These are phyloP conservation scores for Colletes latitarsis DNA, from an alignment of 1,140 invertebrate genomes.

Conservation along the genomic window DNA sequence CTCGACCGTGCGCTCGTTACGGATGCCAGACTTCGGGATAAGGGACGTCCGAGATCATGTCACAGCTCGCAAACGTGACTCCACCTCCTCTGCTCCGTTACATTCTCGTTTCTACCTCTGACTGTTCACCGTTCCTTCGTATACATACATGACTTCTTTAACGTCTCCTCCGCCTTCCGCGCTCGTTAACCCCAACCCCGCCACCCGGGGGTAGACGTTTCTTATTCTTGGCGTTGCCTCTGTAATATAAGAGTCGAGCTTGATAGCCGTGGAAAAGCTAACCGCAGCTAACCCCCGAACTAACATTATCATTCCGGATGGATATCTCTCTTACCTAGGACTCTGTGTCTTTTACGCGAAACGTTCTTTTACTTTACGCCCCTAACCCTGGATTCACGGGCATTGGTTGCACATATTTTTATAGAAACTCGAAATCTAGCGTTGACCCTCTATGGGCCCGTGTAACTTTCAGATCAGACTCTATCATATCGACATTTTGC, in stretches of 20 bases:
- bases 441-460: too few relatives aligned
- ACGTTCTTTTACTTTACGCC: too few relatives aligned
- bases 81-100: not conserved
- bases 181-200: conserved; percentile 28
- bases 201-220: conserved; percentile 7
- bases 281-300: conserved; percentile 9
- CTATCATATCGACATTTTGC: too few relatives aligned
- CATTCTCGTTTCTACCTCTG: conserved; percentile 22
- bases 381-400: too few relatives aligned
- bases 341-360: too few relatives aligned
- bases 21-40: conserved; percentile 38
- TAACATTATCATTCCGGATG: not conserved
- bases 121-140: conserved; percentile 25
- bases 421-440: too few relatives aligned
- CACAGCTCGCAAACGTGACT: conserved; percentile 21
- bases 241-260: conserved; percentile 23
- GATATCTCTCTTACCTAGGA: too few relatives aligned
- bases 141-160: conserved; percentile 30
- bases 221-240: conserved; percentile 10
- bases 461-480: too few relatives aligned
- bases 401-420: too few relatives aligned
- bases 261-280: conserved; percentile 38
- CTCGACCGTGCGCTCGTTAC: conserved; percentile 39
- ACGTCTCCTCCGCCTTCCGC: conserved; percentile 5
- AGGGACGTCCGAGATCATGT: conserved; percentile 32